These are phyloP conservation scores for Deroplatys truncata DNA, from an alignment of 2,888 invertebrate species.

Conservation along the genomic window DNA sequence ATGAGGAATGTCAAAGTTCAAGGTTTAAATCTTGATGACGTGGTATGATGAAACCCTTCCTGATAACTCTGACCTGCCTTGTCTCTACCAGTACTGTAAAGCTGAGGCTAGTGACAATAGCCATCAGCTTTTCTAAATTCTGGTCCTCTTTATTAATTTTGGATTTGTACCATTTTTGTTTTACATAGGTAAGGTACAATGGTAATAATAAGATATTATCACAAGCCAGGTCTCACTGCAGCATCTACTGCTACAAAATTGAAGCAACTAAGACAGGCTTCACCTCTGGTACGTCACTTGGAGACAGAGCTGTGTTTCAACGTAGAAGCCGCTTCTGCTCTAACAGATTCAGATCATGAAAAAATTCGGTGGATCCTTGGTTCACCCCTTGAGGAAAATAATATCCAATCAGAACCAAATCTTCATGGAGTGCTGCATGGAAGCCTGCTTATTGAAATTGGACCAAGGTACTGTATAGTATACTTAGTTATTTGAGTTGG, in stretches of 20 bases:
- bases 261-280: slow-evolving; percentile 34
- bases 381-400: slow-evolving; percentile 61
- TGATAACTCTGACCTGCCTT: neutral
- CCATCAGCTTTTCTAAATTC: neutral
- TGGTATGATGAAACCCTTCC: neutral
- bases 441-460: slow-evolving; percentile 72
- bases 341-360: slow-evolving; percentile 58
- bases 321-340: slow-evolving; percentile 57
- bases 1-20: neutral
- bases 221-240: slow-evolving; percentile 38
- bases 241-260: slow-evolving; percentile 36
- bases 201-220: slow-evolving; percentile 37
- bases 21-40: neutral
- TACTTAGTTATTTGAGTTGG: neutral
- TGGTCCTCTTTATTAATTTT: neutral
- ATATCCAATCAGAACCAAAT: slow-evolving; percentile 52
- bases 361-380: slow-evolving; percentile 75
- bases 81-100: neutral
- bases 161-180: neutral
- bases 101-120: neutral
- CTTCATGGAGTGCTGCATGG: slow-evolving; percentile 46
- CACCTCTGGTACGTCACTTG: slow-evolving; percentile 46
- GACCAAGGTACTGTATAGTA: slow-evolving; percentile 64
- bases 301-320: slow-evolving; percentile 79
- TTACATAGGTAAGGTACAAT: slow-evolving; percentile 4